Evolutionary conservation across 1,140 invertebrate species (phyloP).

Genomic region (Drosophila micromelanica): DNA sequence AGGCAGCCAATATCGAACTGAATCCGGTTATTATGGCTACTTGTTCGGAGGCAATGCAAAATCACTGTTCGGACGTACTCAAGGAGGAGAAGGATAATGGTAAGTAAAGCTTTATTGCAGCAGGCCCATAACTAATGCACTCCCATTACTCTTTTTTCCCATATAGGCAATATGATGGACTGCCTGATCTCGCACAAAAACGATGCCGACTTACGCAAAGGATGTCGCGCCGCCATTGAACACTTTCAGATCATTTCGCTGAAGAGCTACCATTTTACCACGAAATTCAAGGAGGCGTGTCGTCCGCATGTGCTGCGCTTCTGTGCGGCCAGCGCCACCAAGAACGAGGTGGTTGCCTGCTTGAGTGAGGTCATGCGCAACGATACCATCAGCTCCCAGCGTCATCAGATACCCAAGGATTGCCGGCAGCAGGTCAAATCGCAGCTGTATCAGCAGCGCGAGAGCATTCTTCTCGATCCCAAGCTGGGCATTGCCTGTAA

Average conservation of each 20-base stretch:
- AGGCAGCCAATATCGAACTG: conserved; percentile 93
- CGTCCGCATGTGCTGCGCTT: conserved; percentile 91
- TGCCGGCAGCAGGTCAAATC: conserved; percentile 95
- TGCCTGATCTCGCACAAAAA: conserved; percentile 98
- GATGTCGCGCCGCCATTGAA: conserved; percentile 97
- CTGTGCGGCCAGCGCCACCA: conserved; percentile 92
- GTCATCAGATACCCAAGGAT: conserved; percentile 91
- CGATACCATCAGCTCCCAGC: conserved; percentile 92
- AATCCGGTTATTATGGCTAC: conserved; percentile 93
- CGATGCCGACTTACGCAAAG: conserved; percentile 89
- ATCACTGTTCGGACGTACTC: conserved; percentile 90
- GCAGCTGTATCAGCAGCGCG: conserved; percentile 95
- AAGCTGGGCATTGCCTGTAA: conserved; percentile 90
- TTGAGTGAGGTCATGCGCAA: conserved; percentile 94
- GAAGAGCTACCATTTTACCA: conserved; percentile 97
- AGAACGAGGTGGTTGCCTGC: conserved; percentile 95
- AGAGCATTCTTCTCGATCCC: conserved; percentile 94
- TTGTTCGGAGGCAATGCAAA: conserved; percentile 93
- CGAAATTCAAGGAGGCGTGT: conserved; percentile 98
- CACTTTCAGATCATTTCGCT: conserved; percentile 96
- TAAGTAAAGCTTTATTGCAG: conserved; percentile 11
- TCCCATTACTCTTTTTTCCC: background rate
- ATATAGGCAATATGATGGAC: conserved; percentile 92
- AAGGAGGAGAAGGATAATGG: conserved; percentile 90
- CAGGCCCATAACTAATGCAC: background rate